A percentile compares a stretch with the other conserved stretches of the same genome.
phyloP scores from a whole-genome alignment of 2,888 invertebrate species.

The Seira musarum region DNA sequence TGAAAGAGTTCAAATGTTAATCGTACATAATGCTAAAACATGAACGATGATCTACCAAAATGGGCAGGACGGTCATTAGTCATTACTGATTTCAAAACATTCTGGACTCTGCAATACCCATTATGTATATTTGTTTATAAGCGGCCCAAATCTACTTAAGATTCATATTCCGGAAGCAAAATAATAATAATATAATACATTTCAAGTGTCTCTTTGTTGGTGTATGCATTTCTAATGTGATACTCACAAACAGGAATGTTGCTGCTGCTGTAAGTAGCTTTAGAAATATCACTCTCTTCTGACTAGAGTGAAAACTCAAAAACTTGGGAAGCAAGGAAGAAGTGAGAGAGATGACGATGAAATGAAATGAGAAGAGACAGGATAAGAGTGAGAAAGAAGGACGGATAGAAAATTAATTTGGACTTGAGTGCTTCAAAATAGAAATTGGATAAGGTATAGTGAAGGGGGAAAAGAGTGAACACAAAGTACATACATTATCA shows the following conservation, averaged over 20 bases:
- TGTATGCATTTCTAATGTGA: slow-evolving; percentile 2
- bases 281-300: slow-evolving; percentile 19
- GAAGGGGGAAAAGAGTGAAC: background rate
- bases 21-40: too few relatives aligned
- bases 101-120: too few relatives aligned
- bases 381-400: slow-evolving; percentile 42
- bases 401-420: slow-evolving; percentile 55
- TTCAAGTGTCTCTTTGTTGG: background rate
- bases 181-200: too few relatives aligned
- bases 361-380: slow-evolving; percentile 51
- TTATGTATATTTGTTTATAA: too few relatives aligned
- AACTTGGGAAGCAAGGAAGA: background rate
- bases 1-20: too few relatives aligned
- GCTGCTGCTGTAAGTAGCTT: slow-evolving; percentile 49
- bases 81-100: too few relatives aligned
- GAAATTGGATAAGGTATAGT: slow-evolving; percentile 40
- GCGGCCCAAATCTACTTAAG: too few relatives aligned
- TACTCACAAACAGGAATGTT: background rate
- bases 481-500: slow-evolving; percentile 8
- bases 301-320: background rate
- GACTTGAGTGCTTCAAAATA: slow-evolving; percentile 56
- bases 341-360: slow-evolving; percentile 37
- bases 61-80: too few relatives aligned
- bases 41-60: too few relatives aligned
- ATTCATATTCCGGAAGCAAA: too few relatives aligned